These are phyloP conservation scores for Neodontobutis hainanensis DNA, from an alignment of 2,113 vertebrate genomes.

Conservation along the genomic window DNA sequence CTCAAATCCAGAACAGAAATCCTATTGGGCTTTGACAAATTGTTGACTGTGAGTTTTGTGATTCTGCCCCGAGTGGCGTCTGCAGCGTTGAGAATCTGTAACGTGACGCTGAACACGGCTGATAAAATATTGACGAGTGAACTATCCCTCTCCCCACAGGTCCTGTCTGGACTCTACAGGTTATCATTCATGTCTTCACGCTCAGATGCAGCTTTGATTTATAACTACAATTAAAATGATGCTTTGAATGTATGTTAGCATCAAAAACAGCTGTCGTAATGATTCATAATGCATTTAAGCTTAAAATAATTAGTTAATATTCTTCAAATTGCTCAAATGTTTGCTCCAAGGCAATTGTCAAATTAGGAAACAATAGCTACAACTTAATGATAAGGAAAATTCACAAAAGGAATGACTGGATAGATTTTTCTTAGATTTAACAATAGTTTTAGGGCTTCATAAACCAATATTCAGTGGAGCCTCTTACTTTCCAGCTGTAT, in stretches of 20 bases:
- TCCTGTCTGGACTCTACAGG: conserved; percentile 22
- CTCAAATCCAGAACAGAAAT: not conserved
- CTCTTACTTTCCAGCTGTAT: not conserved
- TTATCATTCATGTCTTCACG: conserved; percentile 25
- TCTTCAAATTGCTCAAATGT: not conserved
- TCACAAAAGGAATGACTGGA: not conserved
- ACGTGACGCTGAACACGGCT: conserved; percentile 67
- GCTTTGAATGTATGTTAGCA: not conserved
- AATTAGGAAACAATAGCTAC: not conserved
- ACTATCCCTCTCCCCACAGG: conserved; percentile 27
- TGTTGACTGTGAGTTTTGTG: conserved; percentile 46
- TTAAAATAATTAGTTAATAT: not conserved
- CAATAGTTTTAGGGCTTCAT: not conserved
- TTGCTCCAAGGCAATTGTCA: not conserved
- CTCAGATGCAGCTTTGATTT: conserved; percentile 18
- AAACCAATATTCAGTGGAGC: not conserved
- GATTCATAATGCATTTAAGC: not conserved
- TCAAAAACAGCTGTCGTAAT: not conserved
- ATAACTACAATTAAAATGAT: not conserved
- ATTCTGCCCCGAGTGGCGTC: conserved; percentile 37
- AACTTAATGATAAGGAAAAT: not conserved
- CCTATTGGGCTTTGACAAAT: conserved; percentile 33
- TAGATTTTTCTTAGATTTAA: too few relatives aligned
- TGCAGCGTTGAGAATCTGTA: conserved; percentile 57
- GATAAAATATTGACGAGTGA: conserved; percentile 75